Evolutionary conservation across 2,113 vertebrate species (phyloP), one percentile per base, ranked within the genome.

Genomic region (Oncorhynchus clarkii): DNA sequence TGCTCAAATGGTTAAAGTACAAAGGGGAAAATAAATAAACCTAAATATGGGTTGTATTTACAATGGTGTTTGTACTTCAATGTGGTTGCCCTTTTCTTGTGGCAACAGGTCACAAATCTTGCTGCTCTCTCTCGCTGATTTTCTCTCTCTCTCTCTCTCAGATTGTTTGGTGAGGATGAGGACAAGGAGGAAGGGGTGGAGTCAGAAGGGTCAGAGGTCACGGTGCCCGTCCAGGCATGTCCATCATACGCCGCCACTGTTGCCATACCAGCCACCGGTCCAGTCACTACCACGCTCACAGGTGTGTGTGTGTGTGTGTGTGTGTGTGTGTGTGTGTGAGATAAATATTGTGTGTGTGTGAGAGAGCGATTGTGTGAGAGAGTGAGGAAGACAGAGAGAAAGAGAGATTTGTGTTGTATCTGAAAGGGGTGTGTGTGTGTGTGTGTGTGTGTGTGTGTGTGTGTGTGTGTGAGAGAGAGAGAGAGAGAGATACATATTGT

Each of bases 201-300:
- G 78, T 87, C 90, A 78, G 95, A 95, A 59, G 92, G 90, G 74
- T 91, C 92, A 85, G 93, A 96, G 76, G 89, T 91, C 0, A 83
- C 93, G 64, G 84, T 85, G 80, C 88, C 74, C 71, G 86, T 86
- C 69, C 85, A 92, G 1, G 80, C 91, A 76, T 93, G 91, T 91
- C 95, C 95, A 73, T 94, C 97, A 27, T 99, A 99, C 0, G 97
- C 97, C 71, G 96, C 96, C 4, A 97, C 97, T 0, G 96, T 95
- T 70, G 96, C 97, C 83, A 94, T 94, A 80, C 94, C 94, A 39
- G 94, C 95, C 70, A 74, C 91, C 0, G 91, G 89, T 51, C 91
- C 95, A 0, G 89, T 94, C 71, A 89, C 94, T 73, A 93, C 94
- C 0, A 96, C 95, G 2, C 92, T 96, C 78, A 95, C 95, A 80